Percentiles rank a stretch among this genome's conserved stretches.
Conservation (phyloP, 2,113 vertebrate genomes). For the Candoia aspera region DNA sequence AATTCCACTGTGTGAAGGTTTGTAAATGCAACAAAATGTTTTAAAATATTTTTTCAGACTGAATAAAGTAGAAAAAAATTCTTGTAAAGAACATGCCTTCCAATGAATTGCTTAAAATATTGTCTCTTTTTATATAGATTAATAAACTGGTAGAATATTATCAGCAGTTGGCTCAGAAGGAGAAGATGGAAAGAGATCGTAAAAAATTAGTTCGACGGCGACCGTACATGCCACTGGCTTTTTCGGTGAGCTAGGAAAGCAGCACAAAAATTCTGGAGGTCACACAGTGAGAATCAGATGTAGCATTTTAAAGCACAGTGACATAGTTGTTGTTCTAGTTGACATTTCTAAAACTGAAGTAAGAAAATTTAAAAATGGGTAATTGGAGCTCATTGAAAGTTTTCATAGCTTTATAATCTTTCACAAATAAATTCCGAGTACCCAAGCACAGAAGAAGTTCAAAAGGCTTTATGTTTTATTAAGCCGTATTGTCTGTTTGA, state of each 20-base stretch:
- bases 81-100: neutral
- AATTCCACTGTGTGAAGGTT: neutral
- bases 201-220: constrained; percentile 94
- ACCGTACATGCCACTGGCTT: constrained; percentile 93
- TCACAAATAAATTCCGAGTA: neutral
- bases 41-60: neutral
- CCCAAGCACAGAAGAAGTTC: neutral
- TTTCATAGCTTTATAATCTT: neutral
- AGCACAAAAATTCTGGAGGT: rapidly evolving
- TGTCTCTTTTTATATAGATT: constrained; percentile 77
- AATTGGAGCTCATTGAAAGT: neutral
- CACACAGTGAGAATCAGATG: neutral
- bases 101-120: neutral
- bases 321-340: rapidly evolving
- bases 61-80: neutral
- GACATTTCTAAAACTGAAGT: neutral
- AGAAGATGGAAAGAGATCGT: constrained; percentile 94
- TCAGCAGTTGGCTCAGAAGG: constrained; percentile 95
- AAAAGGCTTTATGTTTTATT: neutral
- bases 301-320: neutral
- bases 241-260: constrained; percentile 82
- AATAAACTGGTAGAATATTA: constrained; percentile 98
- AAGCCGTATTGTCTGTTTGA: neutral
- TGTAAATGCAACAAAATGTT: neutral
- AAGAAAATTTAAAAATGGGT: neutral